Base-by-base conservation (phyloP, 2,797 vertebrate genomes). In the Iguana delicatissima region DNA sequence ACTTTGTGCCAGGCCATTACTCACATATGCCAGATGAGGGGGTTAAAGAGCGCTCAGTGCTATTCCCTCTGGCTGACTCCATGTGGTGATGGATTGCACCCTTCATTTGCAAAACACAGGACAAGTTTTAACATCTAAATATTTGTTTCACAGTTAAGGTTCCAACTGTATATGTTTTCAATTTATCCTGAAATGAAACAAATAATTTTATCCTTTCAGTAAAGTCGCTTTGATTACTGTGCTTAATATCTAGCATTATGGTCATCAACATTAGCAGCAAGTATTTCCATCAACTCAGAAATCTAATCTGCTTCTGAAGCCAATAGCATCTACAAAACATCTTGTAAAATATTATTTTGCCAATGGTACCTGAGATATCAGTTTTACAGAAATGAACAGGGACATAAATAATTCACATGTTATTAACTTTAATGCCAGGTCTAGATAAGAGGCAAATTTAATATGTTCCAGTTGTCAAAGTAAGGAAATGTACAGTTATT, bases 401-500 rank as follows among this genome's bases (percentile, higher is more conserved):
- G n/a, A 72, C 64, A 73, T 88, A 88, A 88, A 88, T 81, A 88
- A 88, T 88, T 72, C 62, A 88, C 57, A 76, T 18, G 85, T 79
- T 64, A 79, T 87, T 87, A 87, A 79, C 79, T 81, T 88, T 88
- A 81, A 81, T 81, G n/a, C n/a, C 22, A 81, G n/a, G n/a, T 81
- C 87, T 88, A 81, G 79, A 73, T 88, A 72, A 79, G 69, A 81
- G 62, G 46, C 50, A 82, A 88, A 88, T 81, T 72, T 81, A 88
- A 88, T 87, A 79, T 88, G 77, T 88, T 88, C 87, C 50, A 72
- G 64, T 82, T 88, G 79, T 88, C 87, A 88, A 42, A 69, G 62
- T 80, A 88, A 80, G 46, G 57, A 87, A 87, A 87, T 80, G 24
- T 35, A 80, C 24, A 69, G 46, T 88, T 88, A 88, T 80, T 88